Evolutionary conservation across 2,113 vertebrate species (phyloP), one percentile per base, ranked within the genome.

Genomic region (Elaphurus davidianus): DNA sequence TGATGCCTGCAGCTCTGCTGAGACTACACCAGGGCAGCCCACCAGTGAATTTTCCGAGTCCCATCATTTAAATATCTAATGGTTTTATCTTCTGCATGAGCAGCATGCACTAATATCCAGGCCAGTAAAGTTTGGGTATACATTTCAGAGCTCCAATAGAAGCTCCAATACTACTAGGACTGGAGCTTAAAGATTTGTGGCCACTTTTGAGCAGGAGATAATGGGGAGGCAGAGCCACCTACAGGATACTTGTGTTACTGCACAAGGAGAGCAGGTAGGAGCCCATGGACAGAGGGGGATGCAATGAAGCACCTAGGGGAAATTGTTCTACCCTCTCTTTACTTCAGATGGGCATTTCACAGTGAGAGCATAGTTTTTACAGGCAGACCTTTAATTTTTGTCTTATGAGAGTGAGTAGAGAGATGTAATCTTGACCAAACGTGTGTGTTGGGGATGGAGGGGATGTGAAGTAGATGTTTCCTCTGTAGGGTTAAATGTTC

Each of bases 211-310:
- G 15, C 28, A 12, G 40, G 54, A 15, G 97, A 23, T 4, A 13
- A 78, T 36, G 16, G 86, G 62, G 59, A 87, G 43, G 54, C 47
- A 83, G 62, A 57, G 97, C 96, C 98, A 96, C 87, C 98, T 98
- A 27, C 89, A 93, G 98, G 96, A 83, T 0, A n/a, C 0, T 3
- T 16, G 17, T n/a, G 91, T 91, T 78, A 95, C 88, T 97, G 83
- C 94, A 84, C 15, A 43, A 17, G 4, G n/a, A 40, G 82, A 57
- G 25, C 45, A 0, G 1, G 36, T 40, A 30, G 25, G 62, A 7
- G 28, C 13, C 3, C 1, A 2, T 1, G 16, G 17, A 19, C 21
- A 0, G 5, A 19, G 3, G 60, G 59, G 28, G 23, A 40, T 8
- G 6, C 45, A 9, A 9, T 3, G 17, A 3, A 27, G 71, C 17